phyloP scores from a whole-genome alignment of 2,797 vertebrate genomes.

The Leptodactylus fallax region DNA sequence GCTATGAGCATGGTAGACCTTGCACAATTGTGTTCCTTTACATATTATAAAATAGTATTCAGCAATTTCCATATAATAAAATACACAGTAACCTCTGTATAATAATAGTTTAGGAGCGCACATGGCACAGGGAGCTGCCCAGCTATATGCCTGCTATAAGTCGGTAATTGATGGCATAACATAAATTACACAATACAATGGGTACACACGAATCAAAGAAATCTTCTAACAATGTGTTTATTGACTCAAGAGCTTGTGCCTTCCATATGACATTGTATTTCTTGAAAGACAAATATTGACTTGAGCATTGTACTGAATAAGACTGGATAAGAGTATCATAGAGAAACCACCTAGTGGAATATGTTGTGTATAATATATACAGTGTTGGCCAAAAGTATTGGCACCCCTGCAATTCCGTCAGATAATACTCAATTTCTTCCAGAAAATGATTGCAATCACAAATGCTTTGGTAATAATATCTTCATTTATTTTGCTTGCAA shows the following conservation, averaged over 20 bases:
- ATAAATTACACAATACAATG: slow-evolving; percentile 1
- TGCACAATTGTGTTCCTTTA: no score
- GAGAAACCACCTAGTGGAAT: slow-evolving; percentile 15
- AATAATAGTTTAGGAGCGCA: no score
- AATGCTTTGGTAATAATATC: no score
- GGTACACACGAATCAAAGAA: background rate
- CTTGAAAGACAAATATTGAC: slow-evolving; percentile 13
- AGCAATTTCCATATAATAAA: no score
- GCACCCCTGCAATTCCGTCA: no score
- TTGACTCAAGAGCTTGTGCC: slow-evolving; percentile 18
- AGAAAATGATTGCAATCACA: no score
- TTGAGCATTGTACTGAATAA: slow-evolving; percentile 11
- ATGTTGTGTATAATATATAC: background rate
- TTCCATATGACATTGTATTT: slow-evolving; percentile 1
- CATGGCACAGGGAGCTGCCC: background rate
- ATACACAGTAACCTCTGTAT: background rate
- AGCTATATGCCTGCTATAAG: background rate
- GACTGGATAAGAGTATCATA: background rate
- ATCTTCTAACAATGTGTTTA: slow-evolving; percentile 27
- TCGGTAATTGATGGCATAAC: slow-evolving; percentile 15
- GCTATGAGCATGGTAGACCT: no score
- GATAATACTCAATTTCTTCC: no score
- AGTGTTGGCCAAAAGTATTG: no score
- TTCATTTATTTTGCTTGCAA: no score
- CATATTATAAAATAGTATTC: no score